A percentile compares a stretch with the other conserved stretches of the same genome.
phyloP scores from a whole-genome alignment of 2,888 invertebrate species.

The Platycheirus albimanus region DNA sequence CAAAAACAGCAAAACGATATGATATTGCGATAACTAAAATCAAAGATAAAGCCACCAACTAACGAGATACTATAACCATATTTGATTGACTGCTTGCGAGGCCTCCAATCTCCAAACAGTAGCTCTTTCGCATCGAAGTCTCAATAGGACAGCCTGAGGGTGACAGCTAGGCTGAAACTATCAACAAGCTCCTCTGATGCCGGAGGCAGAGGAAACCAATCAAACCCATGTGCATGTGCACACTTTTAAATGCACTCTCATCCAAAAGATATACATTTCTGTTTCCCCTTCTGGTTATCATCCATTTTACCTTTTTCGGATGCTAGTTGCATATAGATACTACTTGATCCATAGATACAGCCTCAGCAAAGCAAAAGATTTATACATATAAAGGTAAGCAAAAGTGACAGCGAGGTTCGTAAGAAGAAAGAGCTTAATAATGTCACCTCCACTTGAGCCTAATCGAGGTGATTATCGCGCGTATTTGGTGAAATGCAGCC shows the following conservation, averaged over 20 bases:
- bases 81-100: conserved; percentile 62
- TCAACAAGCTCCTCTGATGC: background rate
- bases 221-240: conserved; percentile 3
- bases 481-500: conserved; percentile 72
- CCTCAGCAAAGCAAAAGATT: too few relatives aligned
- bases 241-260: conserved; percentile 17
- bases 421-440: conserved; percentile 45
- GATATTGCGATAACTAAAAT: conserved; percentile 40
- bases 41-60: conserved; percentile 57
- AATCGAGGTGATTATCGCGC: conserved; percentile 72
- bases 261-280: conserved; percentile 39
- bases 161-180: conserved; percentile 10
- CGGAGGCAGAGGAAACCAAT: too few relatives aligned
- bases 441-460: conserved; percentile 62
- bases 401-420: conserved; percentile 13
- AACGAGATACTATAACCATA: conserved; percentile 71
- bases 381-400: too few relatives aligned
- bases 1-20: background rate
- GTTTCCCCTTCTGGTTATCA: conserved; percentile 25
- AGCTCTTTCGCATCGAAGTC: conserved; percentile 9
- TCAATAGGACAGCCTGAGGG: conserved; percentile 37
- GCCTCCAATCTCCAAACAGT: conserved; percentile 1
- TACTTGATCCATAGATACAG: conserved; percentile 15
- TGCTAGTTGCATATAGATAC: conserved; percentile 4
- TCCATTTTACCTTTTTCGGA: conserved; percentile 52